phyloP scores from a whole-genome alignment of 2,888 invertebrate species.

The Neelides folsomi region DNA sequence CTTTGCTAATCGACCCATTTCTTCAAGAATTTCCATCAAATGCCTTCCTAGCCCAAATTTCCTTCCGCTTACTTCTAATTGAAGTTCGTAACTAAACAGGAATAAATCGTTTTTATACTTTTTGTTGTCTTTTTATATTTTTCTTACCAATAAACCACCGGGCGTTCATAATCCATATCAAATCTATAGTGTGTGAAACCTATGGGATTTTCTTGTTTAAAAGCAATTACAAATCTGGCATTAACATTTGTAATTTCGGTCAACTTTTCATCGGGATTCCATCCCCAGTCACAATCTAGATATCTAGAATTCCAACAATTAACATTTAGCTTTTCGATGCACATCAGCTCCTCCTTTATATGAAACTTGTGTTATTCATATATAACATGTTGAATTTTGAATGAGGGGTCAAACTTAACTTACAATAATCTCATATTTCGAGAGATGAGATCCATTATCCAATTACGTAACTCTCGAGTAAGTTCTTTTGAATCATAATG shows the following conservation, averaged over 20 bases:
- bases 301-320: constrained; percentile 48
- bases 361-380: too few relatives aligned
- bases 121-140: constrained; percentile 19
- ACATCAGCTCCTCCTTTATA: too few relatives aligned
- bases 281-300: constrained; percentile 65
- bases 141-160: constrained; percentile 63
- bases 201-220: constrained; percentile 43
- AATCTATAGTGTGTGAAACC: constrained; percentile 73
- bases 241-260: constrained; percentile 59
- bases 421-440: constrained; percentile 65
- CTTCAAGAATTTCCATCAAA: constrained; percentile 62
- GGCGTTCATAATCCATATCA: constrained; percentile 62
- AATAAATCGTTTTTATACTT: too few relatives aligned
- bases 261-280: constrained; percentile 58
- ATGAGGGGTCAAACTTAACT: constrained; percentile 37
- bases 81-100: constrained; percentile 73
- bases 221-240: constrained; percentile 60
- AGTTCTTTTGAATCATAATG: constrained; percentile 43
- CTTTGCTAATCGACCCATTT: constrained; percentile 55
- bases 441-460: constrained; percentile 62
- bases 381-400: too few relatives aligned
- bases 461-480: constrained; percentile 46
- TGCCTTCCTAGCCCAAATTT: constrained; percentile 71
- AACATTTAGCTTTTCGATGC: too few relatives aligned
- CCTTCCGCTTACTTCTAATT: constrained; percentile 55